Evolutionary conservation across 2,888 invertebrate species (phyloP), one percentile per base, ranked within the genome.

Genomic region (Philopedon plagiatum): DNA sequence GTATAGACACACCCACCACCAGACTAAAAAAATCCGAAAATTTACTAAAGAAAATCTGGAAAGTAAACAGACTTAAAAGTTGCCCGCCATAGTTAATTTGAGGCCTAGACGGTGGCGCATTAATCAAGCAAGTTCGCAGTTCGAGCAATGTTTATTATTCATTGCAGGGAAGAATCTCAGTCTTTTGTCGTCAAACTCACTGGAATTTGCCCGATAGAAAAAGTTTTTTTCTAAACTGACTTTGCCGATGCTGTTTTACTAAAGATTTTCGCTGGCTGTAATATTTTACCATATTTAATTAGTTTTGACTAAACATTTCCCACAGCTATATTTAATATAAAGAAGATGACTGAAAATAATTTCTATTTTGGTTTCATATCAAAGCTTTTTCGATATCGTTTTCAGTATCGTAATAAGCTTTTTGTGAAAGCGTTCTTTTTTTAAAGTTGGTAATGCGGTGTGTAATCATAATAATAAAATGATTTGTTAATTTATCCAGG

Each of bases 121-220:
- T 56, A 56, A 56, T 56, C 56, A 56, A 56, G 13, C 39, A 39
- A 39, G 39, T 39, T 56, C 26, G 15, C 13, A 32, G 26, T 13
- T 29, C 56, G 32, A 18, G 56, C 39, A 39, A 7, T 39, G 39
- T 39, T 71, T 71, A 65, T 65, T 71, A 71, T 71, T 71, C 71
- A 71, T 34, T 49, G 46, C 71, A 65, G 49, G 49, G 51, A 65
- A 71, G 64, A 71, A 65, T 71, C 71, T 71, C 65, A 71, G 71
- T 71, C 65, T 65, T 65, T 58, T 71, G 71, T 71, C 71, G 63
- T 71, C 71, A 61, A 65, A 71, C 58, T 54, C 64, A 65, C n/a
- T n/a, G 58, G 60, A 71, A 39, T 65, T 65, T 64, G 29, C 39
- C 65, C 54, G 65, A 58, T 65, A 60, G 71, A 71, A 65, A 29